Percentiles rank a stretch among this genome's conserved stretches.
Conservation (phyloP, 2,888 invertebrate species). For the Limenitis camilla region DNA sequence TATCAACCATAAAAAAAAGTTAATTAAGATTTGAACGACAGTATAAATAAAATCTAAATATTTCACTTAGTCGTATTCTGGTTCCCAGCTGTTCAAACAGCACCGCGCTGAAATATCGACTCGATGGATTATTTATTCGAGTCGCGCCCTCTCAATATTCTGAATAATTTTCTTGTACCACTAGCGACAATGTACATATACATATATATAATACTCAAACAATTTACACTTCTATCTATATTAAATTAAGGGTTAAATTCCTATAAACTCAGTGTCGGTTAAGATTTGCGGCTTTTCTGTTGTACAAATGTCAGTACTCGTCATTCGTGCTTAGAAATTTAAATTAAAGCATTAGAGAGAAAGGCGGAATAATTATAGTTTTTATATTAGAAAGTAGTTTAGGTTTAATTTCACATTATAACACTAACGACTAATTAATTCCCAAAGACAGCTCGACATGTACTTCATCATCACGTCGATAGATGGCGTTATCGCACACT, state of each 20-base stretch:
- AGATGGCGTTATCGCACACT: too few relatives aligned
- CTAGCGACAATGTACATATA: not conserved
- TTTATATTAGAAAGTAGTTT: too few relatives aligned
- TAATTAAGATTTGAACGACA: too few relatives aligned
- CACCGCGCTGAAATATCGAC: conserved; percentile 11
- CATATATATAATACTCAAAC: not conserved
- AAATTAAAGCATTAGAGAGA: conserved; percentile 21
- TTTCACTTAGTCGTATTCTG: too few relatives aligned
- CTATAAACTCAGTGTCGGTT: not conserved
- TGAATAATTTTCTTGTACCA: conserved; percentile 29
- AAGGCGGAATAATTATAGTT: too few relatives aligned
- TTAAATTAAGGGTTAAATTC: not conserved
- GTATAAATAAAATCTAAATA: too few relatives aligned
- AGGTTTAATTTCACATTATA: too few relatives aligned
- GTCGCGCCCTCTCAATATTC: conserved; percentile 26
- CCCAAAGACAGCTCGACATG: too few relatives aligned
- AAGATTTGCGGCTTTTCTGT: not conserved
- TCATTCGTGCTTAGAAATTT: conserved; percentile 28
- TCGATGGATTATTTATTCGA: conserved; percentile 20
- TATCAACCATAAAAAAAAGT: too few relatives aligned
- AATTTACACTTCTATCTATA: not conserved
- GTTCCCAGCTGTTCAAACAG: not conserved
- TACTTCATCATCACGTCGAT: too few relatives aligned
- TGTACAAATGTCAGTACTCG: conserved; percentile 13
- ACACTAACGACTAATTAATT: too few relatives aligned